phyloP scores from a whole-genome alignment of 2,113 vertebrate species.

The Pheucticus melanocephalus region DNA sequence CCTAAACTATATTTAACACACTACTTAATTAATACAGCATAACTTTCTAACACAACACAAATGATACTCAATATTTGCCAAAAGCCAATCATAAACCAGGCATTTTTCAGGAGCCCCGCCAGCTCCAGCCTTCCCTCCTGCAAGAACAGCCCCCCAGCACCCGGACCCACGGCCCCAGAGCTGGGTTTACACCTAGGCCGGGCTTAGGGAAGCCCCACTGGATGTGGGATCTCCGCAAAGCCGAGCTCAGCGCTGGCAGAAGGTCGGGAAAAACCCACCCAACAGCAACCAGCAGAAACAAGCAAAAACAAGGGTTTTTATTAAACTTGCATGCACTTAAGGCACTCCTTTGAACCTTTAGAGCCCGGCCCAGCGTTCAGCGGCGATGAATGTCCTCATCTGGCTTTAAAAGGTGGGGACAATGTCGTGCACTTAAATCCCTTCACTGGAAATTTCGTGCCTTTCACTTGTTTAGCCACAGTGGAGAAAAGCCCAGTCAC shows the following conservation, averaged over 20 bases:
- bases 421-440: constrained; percentile 72
- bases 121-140: not conserved
- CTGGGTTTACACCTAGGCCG: not conserved
- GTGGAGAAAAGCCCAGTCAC: constrained; percentile 64
- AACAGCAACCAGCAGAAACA: not conserved
- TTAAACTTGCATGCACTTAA: constrained; percentile 62
- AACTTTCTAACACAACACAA: too few species aligned
- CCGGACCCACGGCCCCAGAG: not conserved
- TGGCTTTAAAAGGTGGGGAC: constrained; percentile 69
- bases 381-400: constrained; percentile 65
- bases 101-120: not conserved
- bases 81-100: too few species aligned
- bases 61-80: too few species aligned
- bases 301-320: constrained; percentile 61
- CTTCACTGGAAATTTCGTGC: constrained; percentile 59
- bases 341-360: constrained; percentile 68
- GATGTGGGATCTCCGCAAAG: not conserved
- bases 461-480: constrained; percentile 74
- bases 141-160: accelerated
- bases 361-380: constrained; percentile 40
- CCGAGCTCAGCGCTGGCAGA: constrained; percentile 21
- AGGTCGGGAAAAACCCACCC: constrained; percentile 42
- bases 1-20: too few species aligned
- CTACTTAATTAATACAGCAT: too few species aligned
- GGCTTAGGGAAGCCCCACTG: constrained; percentile 39